phyloP scores from a whole-genome alignment of 2,888 invertebrate genomes.

The Seira ritae region DNA sequence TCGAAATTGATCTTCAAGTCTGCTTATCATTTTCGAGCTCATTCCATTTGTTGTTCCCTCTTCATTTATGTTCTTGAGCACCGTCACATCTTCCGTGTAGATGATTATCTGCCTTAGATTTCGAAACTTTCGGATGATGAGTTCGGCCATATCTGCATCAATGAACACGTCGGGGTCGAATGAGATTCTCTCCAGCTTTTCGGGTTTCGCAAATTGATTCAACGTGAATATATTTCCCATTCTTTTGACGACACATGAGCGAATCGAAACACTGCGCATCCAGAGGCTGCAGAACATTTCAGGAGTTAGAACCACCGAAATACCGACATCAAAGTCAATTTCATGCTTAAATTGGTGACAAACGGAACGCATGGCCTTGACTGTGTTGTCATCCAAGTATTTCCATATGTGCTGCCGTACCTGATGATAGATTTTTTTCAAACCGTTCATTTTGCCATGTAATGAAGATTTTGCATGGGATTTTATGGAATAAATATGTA shows the following conservation, averaged over 20 bases:
- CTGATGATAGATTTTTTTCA: constrained; percentile 5
- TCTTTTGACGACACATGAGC: constrained; percentile 38
- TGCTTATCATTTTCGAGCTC: constrained; percentile 32
- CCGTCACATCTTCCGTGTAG: constrained; percentile 44
- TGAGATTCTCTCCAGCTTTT: constrained; percentile 41
- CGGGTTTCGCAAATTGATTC: constrained; percentile 45
- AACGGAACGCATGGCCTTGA: constrained; percentile 43
- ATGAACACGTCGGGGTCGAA: constrained; percentile 39
- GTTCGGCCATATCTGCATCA: constrained; percentile 44
- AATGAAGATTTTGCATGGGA: no score
- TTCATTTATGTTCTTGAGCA: constrained; percentile 16
- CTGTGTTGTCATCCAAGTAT: constrained; percentile 41
- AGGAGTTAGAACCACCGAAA: constrained; percentile 26
- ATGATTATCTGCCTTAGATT: constrained; percentile 40
- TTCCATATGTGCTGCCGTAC: constrained; percentile 43
- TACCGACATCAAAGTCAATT: constrained; percentile 55
- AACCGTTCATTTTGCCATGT: no score
- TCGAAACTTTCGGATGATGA: constrained; percentile 45
- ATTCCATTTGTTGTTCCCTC: constrained; percentile 24
- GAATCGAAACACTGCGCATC: constrained; percentile 55
- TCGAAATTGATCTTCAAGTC: constrained; percentile 48
- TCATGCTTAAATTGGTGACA: constrained; percentile 48
- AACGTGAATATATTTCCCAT: constrained; percentile 34
- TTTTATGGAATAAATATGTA: no score
- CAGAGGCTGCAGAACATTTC: constrained; percentile 29